phyloP scores from a whole-genome alignment of 2,113 vertebrate species.

The Catharus minimus region DNA sequence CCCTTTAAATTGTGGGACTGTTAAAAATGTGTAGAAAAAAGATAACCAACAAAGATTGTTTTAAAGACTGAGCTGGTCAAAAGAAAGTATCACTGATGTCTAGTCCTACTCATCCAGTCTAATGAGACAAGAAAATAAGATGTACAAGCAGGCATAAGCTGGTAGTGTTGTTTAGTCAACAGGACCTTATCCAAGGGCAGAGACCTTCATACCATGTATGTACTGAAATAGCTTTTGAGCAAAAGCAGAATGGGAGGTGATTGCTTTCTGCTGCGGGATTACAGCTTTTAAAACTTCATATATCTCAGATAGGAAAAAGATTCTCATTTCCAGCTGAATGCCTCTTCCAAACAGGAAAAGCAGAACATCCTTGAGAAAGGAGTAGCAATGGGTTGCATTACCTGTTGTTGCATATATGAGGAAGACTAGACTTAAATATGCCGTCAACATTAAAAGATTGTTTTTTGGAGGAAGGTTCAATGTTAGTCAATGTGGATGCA shows the following conservation, averaged over 20 bases:
- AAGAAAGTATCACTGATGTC: neutral
- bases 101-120: neutral
- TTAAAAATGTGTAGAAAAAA: neutral
- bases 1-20: neutral
- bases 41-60: neutral
- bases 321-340: neutral
- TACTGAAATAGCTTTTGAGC: neutral
- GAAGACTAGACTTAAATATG: neutral
- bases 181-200: neutral
- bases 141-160: neutral
- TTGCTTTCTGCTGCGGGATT: neutral
- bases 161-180: neutral
- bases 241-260: neutral
- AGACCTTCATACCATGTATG: neutral
- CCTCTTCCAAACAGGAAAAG: neutral
- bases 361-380: neutral
- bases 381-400: neutral
- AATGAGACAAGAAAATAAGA: neutral
- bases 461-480: neutral
- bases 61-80: neutral
- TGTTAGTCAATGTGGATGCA: neutral
- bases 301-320: neutral
- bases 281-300: neutral
- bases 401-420: neutral
- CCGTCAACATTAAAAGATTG: neutral